Conservation (phyloP, 2,888 invertebrate genomes). For the Alitta virens region DNA sequence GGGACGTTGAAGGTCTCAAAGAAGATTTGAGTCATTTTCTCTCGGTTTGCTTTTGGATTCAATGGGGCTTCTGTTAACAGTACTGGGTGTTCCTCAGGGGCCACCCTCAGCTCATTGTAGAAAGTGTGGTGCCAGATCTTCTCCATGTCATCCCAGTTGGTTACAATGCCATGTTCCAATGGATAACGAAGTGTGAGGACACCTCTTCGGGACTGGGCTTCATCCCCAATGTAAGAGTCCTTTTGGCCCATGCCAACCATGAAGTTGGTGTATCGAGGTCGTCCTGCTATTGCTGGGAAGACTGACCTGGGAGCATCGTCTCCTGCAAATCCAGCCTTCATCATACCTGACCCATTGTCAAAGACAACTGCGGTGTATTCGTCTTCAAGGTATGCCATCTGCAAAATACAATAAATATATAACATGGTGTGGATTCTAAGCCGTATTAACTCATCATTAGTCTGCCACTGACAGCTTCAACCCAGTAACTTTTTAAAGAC, state of each 20-base stretch:
- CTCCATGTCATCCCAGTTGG: conserved; percentile 8
- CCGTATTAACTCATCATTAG: too few relatives aligned
- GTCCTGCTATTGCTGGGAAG: too few relatives aligned
- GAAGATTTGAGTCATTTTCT: neutral
- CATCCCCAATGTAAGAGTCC: conserved; percentile 47
- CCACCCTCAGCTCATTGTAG: neutral
- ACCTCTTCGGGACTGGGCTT: conserved; percentile 35
- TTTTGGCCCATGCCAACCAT: conserved; percentile 75
- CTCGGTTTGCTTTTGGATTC: neutral
- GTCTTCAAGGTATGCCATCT: too few relatives aligned
- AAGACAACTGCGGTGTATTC: too few relatives aligned
- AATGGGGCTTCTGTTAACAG: neutral
- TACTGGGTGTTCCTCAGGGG: conserved; percentile 1
- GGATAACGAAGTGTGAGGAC: neutral
- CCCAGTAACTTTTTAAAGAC: too few relatives aligned
- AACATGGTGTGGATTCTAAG: too few relatives aligned
- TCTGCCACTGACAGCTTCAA: too few relatives aligned
- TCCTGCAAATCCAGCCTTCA: too few relatives aligned
- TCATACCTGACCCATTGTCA: too few relatives aligned
- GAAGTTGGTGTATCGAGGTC: conserved; percentile 32
- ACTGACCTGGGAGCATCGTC: too few relatives aligned
- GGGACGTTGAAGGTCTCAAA: conserved; percentile 6
- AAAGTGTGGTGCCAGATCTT: conserved; percentile 1
- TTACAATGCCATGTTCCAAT: neutral
- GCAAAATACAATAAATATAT: too few relatives aligned